Base-by-base conservation (phyloP, 2,888 invertebrate genomes). In the Drosophila planitibia region DNA sequence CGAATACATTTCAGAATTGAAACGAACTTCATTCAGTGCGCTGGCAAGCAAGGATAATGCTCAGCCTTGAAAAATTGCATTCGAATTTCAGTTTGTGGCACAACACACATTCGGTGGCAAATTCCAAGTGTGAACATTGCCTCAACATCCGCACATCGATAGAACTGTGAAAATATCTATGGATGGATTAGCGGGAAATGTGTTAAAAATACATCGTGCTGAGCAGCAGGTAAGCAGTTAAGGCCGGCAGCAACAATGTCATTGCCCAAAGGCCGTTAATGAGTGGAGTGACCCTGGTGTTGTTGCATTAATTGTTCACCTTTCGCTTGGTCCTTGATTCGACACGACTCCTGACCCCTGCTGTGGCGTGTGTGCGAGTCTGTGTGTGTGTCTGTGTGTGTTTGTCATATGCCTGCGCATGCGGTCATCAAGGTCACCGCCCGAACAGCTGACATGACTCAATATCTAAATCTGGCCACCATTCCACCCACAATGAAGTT, bases 341-440 rank as follows among this genome's bases (percentile, higher is more conserved):
- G 28, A 30, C 55, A 30, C 47, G 68, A 44, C 70, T 66, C 37
- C 63, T 70, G 30, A 30, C 55, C 37, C 28, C 55, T 55, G 25
- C 22, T 51, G 28, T 52, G 28, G 7, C 3, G 14, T 47, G 14
- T 25, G 22, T 14, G 22, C 4, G n/a, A 28, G 4, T 28, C 28
- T 51, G 39, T 25, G 57, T 14, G 14, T 49, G 39, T 66, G 37
- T 28, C 37, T 32, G 53, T 33, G 12, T 41, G 52, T 74, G 72
- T 55, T 62, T 63, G 69, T 62, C 70, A 70, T 76, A 74, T 79
- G 79, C 82, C 75, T 67, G 88, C 87, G 87, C 87, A 85, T 85
- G 84, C 87, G 87, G 85, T 89, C 73, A 79, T 61, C 89, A 85
- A 89, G 88, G 89, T 87, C 87, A 61, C 62, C 61, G 63, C 60